Evolutionary conservation across 2,797 vertebrate genomes (phyloP).

Genomic region (Phataginus tricuspis): DNA sequence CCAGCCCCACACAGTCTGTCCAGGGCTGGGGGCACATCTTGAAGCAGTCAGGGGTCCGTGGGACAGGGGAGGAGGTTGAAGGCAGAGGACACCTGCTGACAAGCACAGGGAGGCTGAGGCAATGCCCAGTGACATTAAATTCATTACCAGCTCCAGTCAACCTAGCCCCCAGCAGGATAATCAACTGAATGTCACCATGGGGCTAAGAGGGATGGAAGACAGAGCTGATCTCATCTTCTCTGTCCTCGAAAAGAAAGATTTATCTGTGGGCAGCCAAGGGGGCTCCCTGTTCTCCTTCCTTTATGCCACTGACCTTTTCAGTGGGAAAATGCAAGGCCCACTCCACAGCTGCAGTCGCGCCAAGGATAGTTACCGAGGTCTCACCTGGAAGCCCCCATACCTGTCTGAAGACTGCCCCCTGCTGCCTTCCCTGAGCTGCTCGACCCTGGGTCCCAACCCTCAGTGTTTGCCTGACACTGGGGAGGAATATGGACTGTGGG

Average conservation of each 20-base stretch:
- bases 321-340: not conserved
- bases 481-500: too few species aligned
- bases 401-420: not conserved
- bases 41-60: not conserved
- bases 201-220: not conserved
- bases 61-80: not conserved
- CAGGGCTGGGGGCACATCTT: not conserved
- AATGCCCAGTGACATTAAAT: not conserved
- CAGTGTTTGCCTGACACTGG: not conserved
- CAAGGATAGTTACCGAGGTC: too few species aligned
- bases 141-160: not conserved
- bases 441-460: not conserved
- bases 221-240: not conserved
- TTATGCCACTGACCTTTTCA: not conserved
- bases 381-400: not conserved
- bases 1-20: not conserved
- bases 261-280: not conserved
- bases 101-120: not conserved
- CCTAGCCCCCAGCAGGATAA: not conserved
- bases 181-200: not conserved
- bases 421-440: not conserved
- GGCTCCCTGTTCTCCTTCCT: not conserved
- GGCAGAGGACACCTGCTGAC: not conserved
- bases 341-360: fast-evolving
- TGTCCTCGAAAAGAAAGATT: not conserved